Base-by-base conservation (phyloP, 2,888 invertebrate species). In the Metacarcinus magister region DNA sequence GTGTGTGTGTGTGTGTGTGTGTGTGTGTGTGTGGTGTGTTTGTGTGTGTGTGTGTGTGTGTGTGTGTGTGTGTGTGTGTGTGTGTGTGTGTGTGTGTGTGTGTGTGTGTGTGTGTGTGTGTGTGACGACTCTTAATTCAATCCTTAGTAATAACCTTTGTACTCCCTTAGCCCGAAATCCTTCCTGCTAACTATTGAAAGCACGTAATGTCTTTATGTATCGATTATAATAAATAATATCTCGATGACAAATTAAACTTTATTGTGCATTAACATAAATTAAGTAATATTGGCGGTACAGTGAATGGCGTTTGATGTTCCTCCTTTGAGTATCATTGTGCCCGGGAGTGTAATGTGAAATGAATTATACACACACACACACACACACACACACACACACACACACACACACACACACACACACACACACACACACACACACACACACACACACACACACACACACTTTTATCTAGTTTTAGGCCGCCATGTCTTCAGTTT, bases 191-290 rank as follows among this genome's bases (percentile, higher is more conserved):
- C 16, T 3, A 10, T 16, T 87, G 87, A 87, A 87, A 39, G 87
- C 39, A 10, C 8, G 32, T 39, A n/a, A 87, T 87, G 32, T 39
- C 87, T 87, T 87, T 87, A 87, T 87, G 39, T 19, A 13, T 87
- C 10, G 23, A 87, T 87, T 32, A 39, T 39, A 87, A 87, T 87
- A 39, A 32, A 39, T 87, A 32, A 32, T 87, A 87, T 16, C 1
- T 87, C 87, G 75, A 87, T 87, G 16, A 39, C 87, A 87, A 87
- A 87, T 87, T 32, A 23, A 87, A 87, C 39, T 87, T 32, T 13
- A 39, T 87, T 87, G 39, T 87, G 23, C 87, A 87, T 87, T 87
- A 87, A 39, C 87, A 87, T 87, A 87, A 87, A 87, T 87, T 87
- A 87, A 39, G 87, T 87, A 39, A 39, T 87, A 87, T 87, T 87